Evolutionary conservation across 2,113 vertebrate species (phyloP), one percentile per base, ranked within the genome.

Genomic region (Gallinago paraguaiae): DNA sequence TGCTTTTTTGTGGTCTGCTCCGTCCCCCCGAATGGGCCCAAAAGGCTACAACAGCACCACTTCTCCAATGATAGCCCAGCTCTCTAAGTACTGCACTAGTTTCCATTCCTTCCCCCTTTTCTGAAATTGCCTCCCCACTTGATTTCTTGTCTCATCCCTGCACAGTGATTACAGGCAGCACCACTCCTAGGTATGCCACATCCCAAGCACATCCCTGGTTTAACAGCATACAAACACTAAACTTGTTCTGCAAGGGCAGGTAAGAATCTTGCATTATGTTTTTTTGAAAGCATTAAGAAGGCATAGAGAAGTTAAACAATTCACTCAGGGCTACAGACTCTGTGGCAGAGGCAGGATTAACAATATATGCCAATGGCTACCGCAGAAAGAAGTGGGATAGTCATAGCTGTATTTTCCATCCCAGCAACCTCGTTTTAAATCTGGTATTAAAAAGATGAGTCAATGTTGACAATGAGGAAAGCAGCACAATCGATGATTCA

Each of bases 341-440:
- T 11, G 43, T 15, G 65, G 51, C 30, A 93, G 56, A 84, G 31
- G 14, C 2, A 9, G 46, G 60, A 78, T 57, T 27, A 86, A 77
- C 50, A 81, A 85, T 2, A 51, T 0, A 48, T 0, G 1, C 19
- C 35, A 67, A 33, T 0, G 22, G 48, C 18, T 85, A 31, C 39
- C 24, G 31, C 33, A 87, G 65, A 45, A 72, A 77, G 45, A 35
- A 59, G 50, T 19, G 41, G 41, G 41, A 43, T 16, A 43, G 41
- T 43, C 41, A 43, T 43, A 43, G 41, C 41, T 43, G 41, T 16
- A 43, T 43, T 43, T 43, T 43, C 41, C 41, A 59, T 31, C 59
- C 46, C 82, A 88, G 23, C 19, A 78, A 82, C 48, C 7, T 19
- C 28, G 13, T 14, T 28, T 85, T 13, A 61, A 76, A 31, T 31